These are phyloP conservation scores for Leptinotarsa lineolata DNA, from an alignment of 1,140 invertebrate genomes.

Conservation along the genomic window DNA sequence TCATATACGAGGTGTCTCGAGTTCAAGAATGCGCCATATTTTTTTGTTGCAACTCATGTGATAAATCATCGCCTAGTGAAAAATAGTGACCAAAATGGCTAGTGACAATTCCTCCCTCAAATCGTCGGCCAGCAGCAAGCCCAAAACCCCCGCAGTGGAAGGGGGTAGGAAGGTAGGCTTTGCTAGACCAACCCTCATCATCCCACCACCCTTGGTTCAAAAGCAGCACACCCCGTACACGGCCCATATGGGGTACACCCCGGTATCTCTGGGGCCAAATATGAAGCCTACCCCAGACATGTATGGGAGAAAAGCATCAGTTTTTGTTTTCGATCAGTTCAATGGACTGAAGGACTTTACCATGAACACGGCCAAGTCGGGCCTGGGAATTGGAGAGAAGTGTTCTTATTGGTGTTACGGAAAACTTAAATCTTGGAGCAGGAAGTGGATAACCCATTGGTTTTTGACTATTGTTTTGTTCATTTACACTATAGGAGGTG, in stretches of 20 bases:
- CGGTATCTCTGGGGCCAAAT: conserved; percentile 37
- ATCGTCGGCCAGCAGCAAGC: conserved; percentile 14
- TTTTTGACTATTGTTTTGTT: conserved; percentile 78
- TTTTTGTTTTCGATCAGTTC: conserved; percentile 76
- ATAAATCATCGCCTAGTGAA: no score
- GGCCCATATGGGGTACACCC: conserved; percentile 1
- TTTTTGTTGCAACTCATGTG: no score
- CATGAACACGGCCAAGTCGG: conserved; percentile 70
- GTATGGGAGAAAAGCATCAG: conserved; percentile 68
- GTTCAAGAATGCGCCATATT: neutral
- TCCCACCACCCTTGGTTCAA: conserved; percentile 37
- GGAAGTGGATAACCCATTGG: conserved; percentile 86
- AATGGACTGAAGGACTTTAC: conserved; percentile 78
- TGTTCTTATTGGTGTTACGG: conserved; percentile 78
- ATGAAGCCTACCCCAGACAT: conserved; percentile 19
- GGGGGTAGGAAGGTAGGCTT: conserved; percentile 39
- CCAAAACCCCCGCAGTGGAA: conserved; percentile 19
- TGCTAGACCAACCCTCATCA: conserved; percentile 38
- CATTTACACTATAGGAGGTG: conserved; percentile 78
- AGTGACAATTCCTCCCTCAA: conserved; percentile 24
- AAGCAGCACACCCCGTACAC: conserved; percentile 9
- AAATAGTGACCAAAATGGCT: conserved; percentile 6
- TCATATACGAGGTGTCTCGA: neutral
- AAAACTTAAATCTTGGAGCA: conserved; percentile 76
- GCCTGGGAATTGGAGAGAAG: conserved; percentile 80